A percentile compares a stretch with the other conserved stretches of the same genome.
phyloP scores from a whole-genome alignment of 2,888 invertebrate species.

The Melanophora roralis region DNA sequence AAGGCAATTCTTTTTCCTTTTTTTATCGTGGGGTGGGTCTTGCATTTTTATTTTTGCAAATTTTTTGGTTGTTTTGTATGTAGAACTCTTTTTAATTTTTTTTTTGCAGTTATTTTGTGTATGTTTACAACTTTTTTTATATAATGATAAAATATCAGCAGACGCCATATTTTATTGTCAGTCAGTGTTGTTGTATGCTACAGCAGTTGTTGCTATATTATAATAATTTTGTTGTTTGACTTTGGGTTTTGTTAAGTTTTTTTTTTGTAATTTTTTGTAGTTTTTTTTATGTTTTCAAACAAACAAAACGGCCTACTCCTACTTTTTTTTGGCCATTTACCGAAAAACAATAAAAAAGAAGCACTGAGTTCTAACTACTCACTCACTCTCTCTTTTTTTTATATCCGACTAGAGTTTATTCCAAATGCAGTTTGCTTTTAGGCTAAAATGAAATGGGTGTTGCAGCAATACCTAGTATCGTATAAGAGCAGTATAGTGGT shows the following conservation, averaged over 20 bases:
- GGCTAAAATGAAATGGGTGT: slow-evolving; percentile 2
- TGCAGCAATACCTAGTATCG: slow-evolving; percentile 24
- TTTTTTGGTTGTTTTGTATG: slow-evolving; percentile 53
- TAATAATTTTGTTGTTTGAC: slow-evolving; percentile 61
- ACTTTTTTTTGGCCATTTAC: slow-evolving; percentile 51
- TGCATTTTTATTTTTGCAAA: slow-evolving; percentile 59
- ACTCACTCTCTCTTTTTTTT: slow-evolving; percentile 22
- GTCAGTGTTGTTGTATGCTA: slow-evolving; percentile 56
- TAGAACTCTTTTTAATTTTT: slow-evolving; percentile 13
- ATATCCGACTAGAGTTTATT: neutral
- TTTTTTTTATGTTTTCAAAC: slow-evolving; percentile 3
- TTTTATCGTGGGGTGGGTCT: slow-evolving; percentile 60
- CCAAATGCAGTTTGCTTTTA: slow-evolving; percentile 15
- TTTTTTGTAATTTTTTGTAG: slow-evolving; percentile 38
- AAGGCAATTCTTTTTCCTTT: slow-evolving; percentile 55
- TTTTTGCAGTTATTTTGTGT: slow-evolving; percentile 30
- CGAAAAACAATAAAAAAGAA: slow-evolving; percentile 32
- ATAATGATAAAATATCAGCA: slow-evolving; percentile 53
- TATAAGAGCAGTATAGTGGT: neutral
- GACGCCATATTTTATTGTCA: slow-evolving; percentile 62
- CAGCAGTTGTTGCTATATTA: slow-evolving; percentile 53
- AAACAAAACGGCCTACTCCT: slow-evolving; percentile 61
- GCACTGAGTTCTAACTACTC: neutral
- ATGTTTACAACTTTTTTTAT: slow-evolving; percentile 31
- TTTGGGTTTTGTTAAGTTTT: slow-evolving; percentile 60